Evolutionary conservation across 2,888 invertebrate species (phyloP).

Genomic region (Drosophila melanosoma): DNA sequence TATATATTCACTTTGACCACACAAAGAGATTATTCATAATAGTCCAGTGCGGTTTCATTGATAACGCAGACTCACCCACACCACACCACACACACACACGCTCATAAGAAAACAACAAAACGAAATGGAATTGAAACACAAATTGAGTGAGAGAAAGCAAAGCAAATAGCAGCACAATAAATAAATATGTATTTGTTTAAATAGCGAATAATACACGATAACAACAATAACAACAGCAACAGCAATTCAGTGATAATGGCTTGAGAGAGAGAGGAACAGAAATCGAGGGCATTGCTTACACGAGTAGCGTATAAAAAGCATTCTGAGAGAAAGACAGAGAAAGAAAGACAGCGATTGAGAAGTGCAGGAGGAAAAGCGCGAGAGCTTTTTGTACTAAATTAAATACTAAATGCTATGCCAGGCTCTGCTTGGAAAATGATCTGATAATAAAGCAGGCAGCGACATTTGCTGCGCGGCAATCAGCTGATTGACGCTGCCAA

Average conservation of each 20-base stretch:
- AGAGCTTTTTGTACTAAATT: conserved; percentile 5
- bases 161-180: conserved; percentile 41
- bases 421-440: conserved; percentile 40
- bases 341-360: neutral
- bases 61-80: conserved; percentile 63
- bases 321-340: neutral
- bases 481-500: conserved; percentile 15
- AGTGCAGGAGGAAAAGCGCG: neutral
- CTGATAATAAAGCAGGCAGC: conserved; percentile 38
- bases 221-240: conserved; percentile 25
- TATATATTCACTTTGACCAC: conserved; percentile 29
- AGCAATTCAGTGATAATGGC: conserved; percentile 43
- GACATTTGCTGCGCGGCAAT: conserved; percentile 15
- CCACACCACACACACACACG: conserved; percentile 9
- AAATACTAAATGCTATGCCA: conserved; percentile 10
- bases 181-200: conserved; percentile 22
- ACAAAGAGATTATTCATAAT: conserved; percentile 31
- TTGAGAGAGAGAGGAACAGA: conserved; percentile 23
- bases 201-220: conserved; percentile 41
- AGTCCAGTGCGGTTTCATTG: conserved; percentile 60
- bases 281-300: conserved; percentile 48
- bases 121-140: conserved; percentile 71
- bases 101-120: conserved; percentile 20
- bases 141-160: conserved; percentile 45
- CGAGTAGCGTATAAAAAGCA: neutral